Conservation (phyloP, 2,113 vertebrate genomes). For the Charina bottae region DNA sequence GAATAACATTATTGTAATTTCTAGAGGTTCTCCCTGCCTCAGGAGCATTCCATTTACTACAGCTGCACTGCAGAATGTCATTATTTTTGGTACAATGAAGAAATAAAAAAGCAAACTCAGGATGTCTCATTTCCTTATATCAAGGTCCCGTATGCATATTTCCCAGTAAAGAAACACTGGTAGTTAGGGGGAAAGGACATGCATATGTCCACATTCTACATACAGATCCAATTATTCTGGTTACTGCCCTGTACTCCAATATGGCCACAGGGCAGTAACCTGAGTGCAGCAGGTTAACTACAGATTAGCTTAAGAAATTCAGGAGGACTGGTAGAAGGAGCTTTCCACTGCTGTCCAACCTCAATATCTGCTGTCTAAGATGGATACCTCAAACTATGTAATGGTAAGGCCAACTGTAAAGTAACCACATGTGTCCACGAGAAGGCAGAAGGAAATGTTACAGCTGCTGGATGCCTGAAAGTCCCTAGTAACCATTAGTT, state of each 20-base stretch:
- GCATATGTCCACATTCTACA: background rate
- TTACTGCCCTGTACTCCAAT: background rate
- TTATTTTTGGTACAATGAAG: slow-evolving; percentile 39
- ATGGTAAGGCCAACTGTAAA: background rate
- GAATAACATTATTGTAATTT: slow-evolving; percentile 55
- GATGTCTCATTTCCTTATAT: background rate
- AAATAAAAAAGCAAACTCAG: slow-evolving; percentile 13
- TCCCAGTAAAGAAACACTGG: too few relatives aligned
- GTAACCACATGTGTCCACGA: background rate
- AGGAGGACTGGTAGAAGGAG: background rate
- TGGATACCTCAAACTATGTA: background rate
- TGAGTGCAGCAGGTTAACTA: background rate
- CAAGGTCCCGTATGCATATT: background rate
- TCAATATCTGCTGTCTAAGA: background rate
- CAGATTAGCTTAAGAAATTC: background rate
- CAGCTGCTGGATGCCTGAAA: background rate
- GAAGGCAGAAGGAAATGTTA: background rate
- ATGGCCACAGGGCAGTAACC: background rate
- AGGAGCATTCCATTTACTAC: slow-evolving; percentile 35
- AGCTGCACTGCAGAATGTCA: slow-evolving; percentile 13
- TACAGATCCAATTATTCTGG: background rate
- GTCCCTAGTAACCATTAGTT: background rate
- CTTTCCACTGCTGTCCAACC: background rate
- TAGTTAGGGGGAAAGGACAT: background rate
- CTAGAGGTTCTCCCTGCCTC: slow-evolving; percentile 19